Evolutionary conservation across 2,888 invertebrate species (phyloP).

Genomic region (Oligia strigilis): DNA sequence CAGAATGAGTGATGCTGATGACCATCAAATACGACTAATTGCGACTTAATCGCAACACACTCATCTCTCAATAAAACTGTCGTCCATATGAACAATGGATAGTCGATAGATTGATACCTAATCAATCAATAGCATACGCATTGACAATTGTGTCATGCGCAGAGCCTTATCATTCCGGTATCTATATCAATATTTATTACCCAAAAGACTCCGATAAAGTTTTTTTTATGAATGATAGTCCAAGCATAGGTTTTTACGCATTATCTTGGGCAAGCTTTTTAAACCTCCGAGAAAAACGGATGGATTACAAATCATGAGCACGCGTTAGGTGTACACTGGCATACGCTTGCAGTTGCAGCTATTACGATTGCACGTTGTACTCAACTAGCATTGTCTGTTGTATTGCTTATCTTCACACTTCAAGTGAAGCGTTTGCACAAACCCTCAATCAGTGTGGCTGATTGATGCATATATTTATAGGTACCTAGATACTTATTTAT

Average conservation of each 20-base stretch:
- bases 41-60: neutral
- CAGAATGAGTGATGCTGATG: neutral
- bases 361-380: neutral
- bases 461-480: too few relatives aligned
- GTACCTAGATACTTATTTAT: too few relatives aligned
- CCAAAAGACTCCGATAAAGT: neutral
- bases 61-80: neutral
- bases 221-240: neutral
- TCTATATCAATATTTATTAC: constrained; percentile 4
- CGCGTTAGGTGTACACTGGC: neutral
- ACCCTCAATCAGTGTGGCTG: neutral
- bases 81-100: constrained; percentile 5
- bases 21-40: neutral
- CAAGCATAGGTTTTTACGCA: neutral
- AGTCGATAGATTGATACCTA: neutral
- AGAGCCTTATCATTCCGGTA: constrained; percentile 5
- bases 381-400: neutral
- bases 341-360: neutral
- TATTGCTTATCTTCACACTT: neutral
- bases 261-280: neutral
- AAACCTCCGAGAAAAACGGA: neutral
- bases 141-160: neutral
- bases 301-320: neutral
- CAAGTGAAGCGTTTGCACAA: neutral
- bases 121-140: constrained; percentile 22